These are phyloP conservation scores for Chloropsis hardwickii DNA, from an alignment of 2,113 vertebrate genomes.

Conservation along the genomic window DNA sequence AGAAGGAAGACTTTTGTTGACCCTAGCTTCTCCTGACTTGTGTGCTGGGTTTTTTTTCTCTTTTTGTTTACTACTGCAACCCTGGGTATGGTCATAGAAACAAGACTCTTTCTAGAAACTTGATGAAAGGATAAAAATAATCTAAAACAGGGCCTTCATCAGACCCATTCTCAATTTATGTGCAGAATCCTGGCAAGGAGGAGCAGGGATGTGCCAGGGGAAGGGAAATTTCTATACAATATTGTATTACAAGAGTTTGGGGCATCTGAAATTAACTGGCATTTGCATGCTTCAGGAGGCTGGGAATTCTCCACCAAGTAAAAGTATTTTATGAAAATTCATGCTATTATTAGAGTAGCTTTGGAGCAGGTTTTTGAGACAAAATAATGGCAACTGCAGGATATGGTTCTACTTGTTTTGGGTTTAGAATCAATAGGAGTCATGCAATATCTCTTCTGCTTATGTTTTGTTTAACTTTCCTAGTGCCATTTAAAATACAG, in stretches of 20 bases:
- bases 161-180: neutral
- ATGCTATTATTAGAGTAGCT: neutral
- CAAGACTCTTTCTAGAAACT: neutral
- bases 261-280: neutral
- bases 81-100: neutral
- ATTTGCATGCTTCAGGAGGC: neutral
- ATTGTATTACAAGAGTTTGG: neutral
- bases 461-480: neutral
- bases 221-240: neutral
- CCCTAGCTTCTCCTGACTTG: neutral
- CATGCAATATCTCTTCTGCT: neutral
- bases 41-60: neutral
- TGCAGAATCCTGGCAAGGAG: neutral
- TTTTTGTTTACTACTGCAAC: neutral
- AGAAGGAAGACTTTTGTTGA: neutral
- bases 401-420: neutral
- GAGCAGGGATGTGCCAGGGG: neutral
- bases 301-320: neutral
- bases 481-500: neutral
- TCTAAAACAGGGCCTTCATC: neutral
- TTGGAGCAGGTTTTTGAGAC: neutral
- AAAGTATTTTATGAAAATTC: neutral
- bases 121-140: neutral
- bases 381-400: neutral
- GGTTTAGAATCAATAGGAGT: neutral